Evolutionary conservation across 2,113 vertebrate genomes (phyloP).

Genomic region (Megaleporinus macrocephalus): DNA sequence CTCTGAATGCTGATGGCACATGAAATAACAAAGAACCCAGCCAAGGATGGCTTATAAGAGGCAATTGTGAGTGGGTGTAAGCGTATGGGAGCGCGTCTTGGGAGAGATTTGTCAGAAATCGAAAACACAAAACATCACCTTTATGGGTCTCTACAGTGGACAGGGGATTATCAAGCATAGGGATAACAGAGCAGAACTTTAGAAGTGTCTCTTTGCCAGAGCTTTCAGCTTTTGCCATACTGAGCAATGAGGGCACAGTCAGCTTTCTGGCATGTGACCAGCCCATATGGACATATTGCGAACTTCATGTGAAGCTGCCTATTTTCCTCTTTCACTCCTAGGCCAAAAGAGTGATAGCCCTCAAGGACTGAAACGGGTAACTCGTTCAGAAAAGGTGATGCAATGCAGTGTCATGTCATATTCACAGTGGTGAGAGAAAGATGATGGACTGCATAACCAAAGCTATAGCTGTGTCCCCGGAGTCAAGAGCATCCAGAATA

Average conservation of each 20-base stretch:
- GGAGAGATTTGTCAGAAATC: slow-evolving; percentile 1
- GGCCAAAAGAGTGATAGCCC: slow-evolving; percentile 16
- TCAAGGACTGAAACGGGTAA: neutral
- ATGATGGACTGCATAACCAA: slow-evolving; percentile 3
- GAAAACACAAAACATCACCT: slow-evolving; percentile 17
- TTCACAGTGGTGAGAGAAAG: neutral
- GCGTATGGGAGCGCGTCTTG: neutral
- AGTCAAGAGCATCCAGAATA: neutral
- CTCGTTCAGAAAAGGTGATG: neutral
- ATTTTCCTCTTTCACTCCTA: slow-evolving; percentile 10
- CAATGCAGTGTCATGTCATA: neutral
- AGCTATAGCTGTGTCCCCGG: neutral
- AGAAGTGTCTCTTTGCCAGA: neutral
- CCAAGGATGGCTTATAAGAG: neutral
- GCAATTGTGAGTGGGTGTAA: neutral
- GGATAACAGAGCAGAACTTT: slow-evolving; percentile 23
- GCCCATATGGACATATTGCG: slow-evolving; percentile 56
- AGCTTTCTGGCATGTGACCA: slow-evolving; percentile 34
- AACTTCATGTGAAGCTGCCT: slow-evolving; percentile 24
- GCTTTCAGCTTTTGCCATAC: slow-evolving; percentile 23
- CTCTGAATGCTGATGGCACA: slow-evolving; percentile 23
- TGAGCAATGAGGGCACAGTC: slow-evolving; percentile 37
- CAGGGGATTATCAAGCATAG: neutral
- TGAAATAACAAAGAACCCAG: slow-evolving; percentile 18
- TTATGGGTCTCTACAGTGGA: neutral